Evolutionary conservation across 2,797 vertebrate genomes (phyloP).

Genomic region (Cheirogaleus major): DNA sequence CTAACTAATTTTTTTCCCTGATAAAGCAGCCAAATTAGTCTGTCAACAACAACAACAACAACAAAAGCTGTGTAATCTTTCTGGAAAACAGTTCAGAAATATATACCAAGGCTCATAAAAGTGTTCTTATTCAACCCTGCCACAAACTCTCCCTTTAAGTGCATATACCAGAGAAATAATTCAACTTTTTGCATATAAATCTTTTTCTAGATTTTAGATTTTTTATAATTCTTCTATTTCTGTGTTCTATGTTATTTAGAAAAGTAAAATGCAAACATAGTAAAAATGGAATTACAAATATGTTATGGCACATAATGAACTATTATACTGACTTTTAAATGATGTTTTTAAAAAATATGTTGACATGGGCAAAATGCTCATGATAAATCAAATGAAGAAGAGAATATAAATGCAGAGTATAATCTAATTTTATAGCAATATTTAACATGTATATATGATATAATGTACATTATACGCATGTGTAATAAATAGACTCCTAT

Average conservation of each 20-base stretch:
- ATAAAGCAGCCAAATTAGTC: background rate
- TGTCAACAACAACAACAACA: background rate
- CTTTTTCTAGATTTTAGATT: background rate
- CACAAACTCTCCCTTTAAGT: background rate
- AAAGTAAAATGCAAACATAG: background rate
- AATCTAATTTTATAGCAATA: background rate
- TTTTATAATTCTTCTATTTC: background rate
- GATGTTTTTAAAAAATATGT: background rate
- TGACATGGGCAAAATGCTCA: background rate
- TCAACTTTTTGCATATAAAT: background rate
- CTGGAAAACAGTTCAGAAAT: background rate
- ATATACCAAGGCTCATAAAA: background rate
- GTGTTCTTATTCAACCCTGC: background rate
- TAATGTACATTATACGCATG: background rate
- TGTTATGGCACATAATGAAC: background rate
- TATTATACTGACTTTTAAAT: background rate
- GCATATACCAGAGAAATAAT: background rate
- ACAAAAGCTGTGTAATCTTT: background rate
- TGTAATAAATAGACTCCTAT: background rate
- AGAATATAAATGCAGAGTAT: background rate
- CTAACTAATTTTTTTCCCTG: background rate
- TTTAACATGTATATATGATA: background rate
- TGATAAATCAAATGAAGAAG: conserved; percentile 1
- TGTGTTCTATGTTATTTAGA: background rate
- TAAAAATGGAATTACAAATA: background rate